A percentile compares a stretch with the other conserved stretches of the same genome.
These are phyloP conservation scores for Tragelaphus buxtoni DNA, from an alignment of 2,113 vertebrate genomes.

Conservation along the genomic window DNA sequence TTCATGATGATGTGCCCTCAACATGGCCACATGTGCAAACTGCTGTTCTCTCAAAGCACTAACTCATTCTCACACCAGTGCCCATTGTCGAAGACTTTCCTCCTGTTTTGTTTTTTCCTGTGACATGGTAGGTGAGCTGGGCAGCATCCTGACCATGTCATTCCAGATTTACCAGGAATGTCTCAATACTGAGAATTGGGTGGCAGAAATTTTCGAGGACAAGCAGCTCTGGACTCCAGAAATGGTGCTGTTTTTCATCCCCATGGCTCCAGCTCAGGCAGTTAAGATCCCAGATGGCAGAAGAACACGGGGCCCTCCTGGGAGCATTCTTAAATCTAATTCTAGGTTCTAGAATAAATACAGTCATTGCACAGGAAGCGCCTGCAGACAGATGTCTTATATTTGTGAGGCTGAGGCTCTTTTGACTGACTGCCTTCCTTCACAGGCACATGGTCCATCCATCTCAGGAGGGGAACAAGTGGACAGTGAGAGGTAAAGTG, in stretches of 20 bases:
- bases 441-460: no score
- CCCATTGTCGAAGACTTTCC: background rate
- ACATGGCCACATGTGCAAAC: background rate
- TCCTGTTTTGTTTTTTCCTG: background rate
- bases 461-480: background rate
- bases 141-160: background rate
- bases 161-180: background rate
- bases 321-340: background rate
- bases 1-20: background rate
- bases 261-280: background rate
- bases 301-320: background rate
- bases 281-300: background rate
- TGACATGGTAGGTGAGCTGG: background rate
- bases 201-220: background rate
- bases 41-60: background rate
- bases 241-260: background rate
- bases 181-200: background rate
- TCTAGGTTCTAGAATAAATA: conserved; percentile 16
- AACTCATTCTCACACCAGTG: background rate
- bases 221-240: background rate
- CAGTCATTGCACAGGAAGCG: background rate
- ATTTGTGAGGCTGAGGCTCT: background rate
- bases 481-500: background rate
- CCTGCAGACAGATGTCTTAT: background rate
- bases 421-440: background rate